Evolutionary conservation across 2,888 invertebrate genomes (phyloP), one percentile per base, ranked within the genome.

Genomic region (Thyatira batis): DNA sequence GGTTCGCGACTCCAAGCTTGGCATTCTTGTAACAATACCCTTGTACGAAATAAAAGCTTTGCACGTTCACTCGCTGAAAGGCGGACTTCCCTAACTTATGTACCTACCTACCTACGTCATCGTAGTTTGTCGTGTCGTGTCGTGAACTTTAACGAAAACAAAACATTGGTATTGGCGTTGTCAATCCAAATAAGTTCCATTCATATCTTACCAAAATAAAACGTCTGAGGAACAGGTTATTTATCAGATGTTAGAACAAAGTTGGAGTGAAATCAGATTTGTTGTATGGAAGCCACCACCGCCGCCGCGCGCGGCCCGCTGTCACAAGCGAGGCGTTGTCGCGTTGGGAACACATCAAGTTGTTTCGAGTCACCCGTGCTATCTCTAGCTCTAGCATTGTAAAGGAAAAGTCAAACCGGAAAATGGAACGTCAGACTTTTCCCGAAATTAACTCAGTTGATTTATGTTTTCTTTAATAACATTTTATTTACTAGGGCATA

Each of bases 41-140:
- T 75, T 67, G 76, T 76, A 82, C 84, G 80, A 89, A 89, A 89
- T 89, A 89, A 90, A 90, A 90, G 84, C 88, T 80, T 80, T 78
- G 82, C 89, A 86, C 89, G 90, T 89, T 81, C 84, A 77, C 71
- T 78, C 71, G 71, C 76, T 85, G 84, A 89, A 88, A 87, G 82
- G 82, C 78, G 74, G 77, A 80, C 80, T 84, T 84, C 78, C 80
- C 79, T 75, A 80, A 83, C 82, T 81, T 80, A 6, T 3, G 23
- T 39, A 39, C 13, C 2, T 33, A 78, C 78, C 3, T 39, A 39
- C 13, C 2, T 33, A 78, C 78, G 74, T 79, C 78, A 79, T 71
- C 65, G 71, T 69, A 83, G 75, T 83, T 82, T 80, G 76, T 73
- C 67, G 70, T 74, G 73, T 73, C 69, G 66, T 54, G 60, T n/a